phyloP scores from a whole-genome alignment of 2,113 vertebrate genomes.

The Myanophis thanlyinensis region DNA sequence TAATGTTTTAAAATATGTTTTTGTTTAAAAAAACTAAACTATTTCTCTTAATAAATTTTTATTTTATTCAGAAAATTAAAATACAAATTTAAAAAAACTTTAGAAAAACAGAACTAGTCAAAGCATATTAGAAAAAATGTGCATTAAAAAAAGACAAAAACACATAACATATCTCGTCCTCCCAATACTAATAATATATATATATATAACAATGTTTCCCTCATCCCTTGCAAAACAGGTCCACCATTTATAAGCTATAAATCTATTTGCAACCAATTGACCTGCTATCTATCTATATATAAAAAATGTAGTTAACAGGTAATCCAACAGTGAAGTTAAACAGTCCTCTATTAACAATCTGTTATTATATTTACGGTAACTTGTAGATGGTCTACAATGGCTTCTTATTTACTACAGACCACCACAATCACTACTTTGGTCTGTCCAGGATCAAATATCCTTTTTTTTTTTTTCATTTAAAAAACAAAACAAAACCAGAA shows the following conservation, averaged over 20 bases:
- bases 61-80: neutral
- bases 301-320: neutral
- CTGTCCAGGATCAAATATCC: neutral
- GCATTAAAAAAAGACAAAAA: too few relatives aligned
- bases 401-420: neutral
- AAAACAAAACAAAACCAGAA: too few relatives aligned
- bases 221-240: neutral
- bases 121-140: neutral
- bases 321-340: neutral
- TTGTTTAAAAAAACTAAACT: too few relatives aligned
- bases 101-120: neutral
- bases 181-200: neutral
- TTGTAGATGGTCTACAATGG: neutral
- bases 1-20: neutral
- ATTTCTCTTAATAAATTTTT: neutral
- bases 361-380: neutral
- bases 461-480: too few relatives aligned
- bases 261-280: neutral
- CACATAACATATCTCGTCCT: too few relatives aligned
- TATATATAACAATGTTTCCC: neutral
- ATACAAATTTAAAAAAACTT: neutral
- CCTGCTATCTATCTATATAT: neutral
- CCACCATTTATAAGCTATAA: neutral
- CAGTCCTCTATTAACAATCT: neutral
- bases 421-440: neutral